Evolutionary conservation across 2,888 invertebrate species (phyloP).

Genomic region (Psylliodes chrysocephalus): DNA sequence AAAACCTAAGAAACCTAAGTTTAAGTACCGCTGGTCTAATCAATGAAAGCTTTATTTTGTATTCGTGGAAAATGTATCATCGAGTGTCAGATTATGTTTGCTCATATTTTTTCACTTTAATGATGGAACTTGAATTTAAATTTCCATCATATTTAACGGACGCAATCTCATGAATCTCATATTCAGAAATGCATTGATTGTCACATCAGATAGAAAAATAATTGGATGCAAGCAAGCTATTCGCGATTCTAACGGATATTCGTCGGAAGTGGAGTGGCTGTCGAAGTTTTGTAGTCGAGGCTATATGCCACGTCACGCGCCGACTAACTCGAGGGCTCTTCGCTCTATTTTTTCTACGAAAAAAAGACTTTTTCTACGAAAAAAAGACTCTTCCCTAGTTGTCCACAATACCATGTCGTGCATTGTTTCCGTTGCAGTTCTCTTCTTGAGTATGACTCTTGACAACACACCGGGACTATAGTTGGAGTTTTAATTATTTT

Average conservation of each 20-base stretch:
- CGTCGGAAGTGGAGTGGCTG: slow-evolving; percentile 44
- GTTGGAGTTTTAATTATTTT: slow-evolving; percentile 31
- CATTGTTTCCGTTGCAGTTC: slow-evolving; percentile 30
- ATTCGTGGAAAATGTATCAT: no score
- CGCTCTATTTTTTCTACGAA: slow-evolving; percentile 35
- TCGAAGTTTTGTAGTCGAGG: slow-evolving; percentile 43
- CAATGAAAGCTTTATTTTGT: no score
- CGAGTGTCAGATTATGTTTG: no score
- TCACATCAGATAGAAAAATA: slow-evolving; percentile 46
- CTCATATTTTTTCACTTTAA: no score
- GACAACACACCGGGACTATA: slow-evolving; percentile 14
- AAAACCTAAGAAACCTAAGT: no score
- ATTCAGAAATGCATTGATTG: slow-evolving; percentile 13
- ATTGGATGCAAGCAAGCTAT: slow-evolving; percentile 47
- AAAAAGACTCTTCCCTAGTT: slow-evolving; percentile 23
- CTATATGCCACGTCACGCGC: slow-evolving; percentile 49
- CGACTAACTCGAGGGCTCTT: slow-evolving; percentile 43
- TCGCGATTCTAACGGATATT: slow-evolving; percentile 44
- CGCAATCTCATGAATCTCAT: neutral
- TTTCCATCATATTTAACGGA: neutral
- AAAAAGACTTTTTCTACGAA: slow-evolving; percentile 35
- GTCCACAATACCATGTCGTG: slow-evolving; percentile 30
- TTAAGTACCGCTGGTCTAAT: no score
- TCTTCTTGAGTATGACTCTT: slow-evolving; percentile 13
- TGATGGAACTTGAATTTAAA: no score